Evolutionary conservation across 2,113 vertebrate species (phyloP).

Genomic region (Atlantisia rogersi): DNA sequence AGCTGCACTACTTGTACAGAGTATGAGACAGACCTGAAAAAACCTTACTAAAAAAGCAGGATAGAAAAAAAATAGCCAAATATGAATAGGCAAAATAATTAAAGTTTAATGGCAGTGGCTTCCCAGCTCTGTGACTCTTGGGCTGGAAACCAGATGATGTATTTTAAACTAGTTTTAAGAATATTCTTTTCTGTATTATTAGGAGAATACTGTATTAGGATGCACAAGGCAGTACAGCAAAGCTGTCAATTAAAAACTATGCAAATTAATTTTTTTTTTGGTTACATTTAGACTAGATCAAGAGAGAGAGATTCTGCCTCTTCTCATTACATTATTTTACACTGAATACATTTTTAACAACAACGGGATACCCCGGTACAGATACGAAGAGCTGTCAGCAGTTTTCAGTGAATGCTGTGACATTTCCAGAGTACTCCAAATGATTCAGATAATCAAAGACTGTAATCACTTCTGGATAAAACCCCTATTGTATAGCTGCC

Average conservation of each 20-base stretch:
- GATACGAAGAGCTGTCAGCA: neutral
- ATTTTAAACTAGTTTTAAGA: neutral
- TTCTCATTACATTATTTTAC: neutral
- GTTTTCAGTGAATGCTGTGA: neutral
- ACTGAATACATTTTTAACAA: neutral
- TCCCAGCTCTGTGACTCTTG: neutral
- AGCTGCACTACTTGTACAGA: neutral
- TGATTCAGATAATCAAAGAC: neutral
- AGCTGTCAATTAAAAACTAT: neutral
- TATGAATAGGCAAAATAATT: neutral
- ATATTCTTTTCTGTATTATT: neutral
- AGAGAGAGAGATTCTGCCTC: neutral
- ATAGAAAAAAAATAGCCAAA: neutral
- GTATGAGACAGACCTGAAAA: neutral
- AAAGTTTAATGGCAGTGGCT: neutral
- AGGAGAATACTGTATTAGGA: neutral
- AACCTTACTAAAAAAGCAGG: neutral
- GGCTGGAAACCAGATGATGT: neutral
- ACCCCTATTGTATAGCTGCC: neutral
- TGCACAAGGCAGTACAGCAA: neutral
- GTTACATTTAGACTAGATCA: neutral
- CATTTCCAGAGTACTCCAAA: neutral
- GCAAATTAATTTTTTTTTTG: neutral
- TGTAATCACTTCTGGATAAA: neutral
- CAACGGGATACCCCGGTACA: neutral